Evolutionary conservation across 2,888 invertebrate species (phyloP).

Genomic region (Lasioglossum zephyrum): DNA sequence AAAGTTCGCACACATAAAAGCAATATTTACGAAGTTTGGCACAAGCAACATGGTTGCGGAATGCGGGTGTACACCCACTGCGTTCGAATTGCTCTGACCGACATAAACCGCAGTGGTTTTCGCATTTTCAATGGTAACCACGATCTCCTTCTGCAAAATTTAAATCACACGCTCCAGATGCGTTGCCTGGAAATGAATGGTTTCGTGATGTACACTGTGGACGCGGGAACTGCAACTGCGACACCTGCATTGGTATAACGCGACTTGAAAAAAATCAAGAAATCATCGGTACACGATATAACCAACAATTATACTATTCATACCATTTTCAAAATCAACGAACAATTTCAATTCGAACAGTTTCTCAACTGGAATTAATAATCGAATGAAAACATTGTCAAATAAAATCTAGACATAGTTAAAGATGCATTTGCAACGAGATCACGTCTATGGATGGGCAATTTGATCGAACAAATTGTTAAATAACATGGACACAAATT

Average conservation of each 20-base stretch:
- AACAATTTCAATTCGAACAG: background rate
- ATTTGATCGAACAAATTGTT: background rate
- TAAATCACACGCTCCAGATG: conserved; percentile 17
- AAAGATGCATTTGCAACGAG: too few relatives aligned
- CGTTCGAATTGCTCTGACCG: background rate
- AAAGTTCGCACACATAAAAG: background rate
- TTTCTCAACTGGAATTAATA: background rate
- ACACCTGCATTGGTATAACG: conserved; percentile 11
- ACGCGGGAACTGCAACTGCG: background rate
- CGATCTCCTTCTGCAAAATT: conserved; percentile 30
- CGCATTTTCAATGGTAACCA: conserved; percentile 29
- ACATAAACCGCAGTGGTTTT: conserved; percentile 25
- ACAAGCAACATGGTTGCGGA: conserved; percentile 17
- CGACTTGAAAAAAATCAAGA: background rate
- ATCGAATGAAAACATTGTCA: too few relatives aligned
- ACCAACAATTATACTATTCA: background rate
- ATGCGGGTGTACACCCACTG: conserved; percentile 17
- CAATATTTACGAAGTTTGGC: conserved; percentile 28
- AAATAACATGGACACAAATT: background rate
- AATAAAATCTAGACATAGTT: too few relatives aligned
- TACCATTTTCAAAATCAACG: background rate
- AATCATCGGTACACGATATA: background rate
- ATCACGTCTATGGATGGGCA: background rate
- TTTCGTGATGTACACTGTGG: background rate
- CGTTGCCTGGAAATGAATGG: background rate